These are phyloP conservation scores for Cuculus canorus DNA, from an alignment of 2,797 vertebrate genomes.

Conservation along the genomic window DNA sequence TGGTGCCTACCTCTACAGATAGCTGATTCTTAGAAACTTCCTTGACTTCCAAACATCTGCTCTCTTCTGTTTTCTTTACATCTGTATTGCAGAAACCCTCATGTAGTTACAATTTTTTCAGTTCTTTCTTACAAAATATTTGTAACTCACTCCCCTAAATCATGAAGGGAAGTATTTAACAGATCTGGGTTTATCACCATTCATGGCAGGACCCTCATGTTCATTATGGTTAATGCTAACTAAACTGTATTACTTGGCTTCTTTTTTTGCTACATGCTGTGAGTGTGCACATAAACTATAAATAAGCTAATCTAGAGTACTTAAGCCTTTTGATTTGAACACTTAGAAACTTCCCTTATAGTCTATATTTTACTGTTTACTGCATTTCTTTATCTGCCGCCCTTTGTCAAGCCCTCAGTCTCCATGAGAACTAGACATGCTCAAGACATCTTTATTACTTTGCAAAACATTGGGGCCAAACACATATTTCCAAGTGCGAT, in stretches of 20 bases:
- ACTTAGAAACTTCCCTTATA: not conserved
- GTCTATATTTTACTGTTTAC: not conserved
- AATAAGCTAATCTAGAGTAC: not conserved
- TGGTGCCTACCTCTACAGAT: conserved; percentile 67
- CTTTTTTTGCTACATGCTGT: not conserved
- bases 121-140: conserved; percentile 20
- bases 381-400: not conserved
- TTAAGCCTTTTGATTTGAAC: not conserved
- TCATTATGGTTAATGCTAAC: not conserved
- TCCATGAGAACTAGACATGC: conserved; percentile 2
- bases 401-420: not conserved
- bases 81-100: not conserved
- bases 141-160: conserved; percentile 21
- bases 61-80: conserved; percentile 32
- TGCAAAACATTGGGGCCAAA: not conserved
- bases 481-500: conserved; percentile 14
- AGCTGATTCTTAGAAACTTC: conserved; percentile 60
- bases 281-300: not conserved
- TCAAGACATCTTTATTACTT: conserved; percentile 27
- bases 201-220: not conserved
- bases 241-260: not conserved
- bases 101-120: conserved; percentile 35
- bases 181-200: conserved; percentile 18
- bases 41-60: conserved; percentile 63
- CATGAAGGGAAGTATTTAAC: conserved; percentile 31